A percentile compares a stretch with the other conserved stretches of the same genome.
Evolutionary conservation across 1,140 invertebrate genomes (phyloP).

Genomic region (Drepana arcuata): DNA sequence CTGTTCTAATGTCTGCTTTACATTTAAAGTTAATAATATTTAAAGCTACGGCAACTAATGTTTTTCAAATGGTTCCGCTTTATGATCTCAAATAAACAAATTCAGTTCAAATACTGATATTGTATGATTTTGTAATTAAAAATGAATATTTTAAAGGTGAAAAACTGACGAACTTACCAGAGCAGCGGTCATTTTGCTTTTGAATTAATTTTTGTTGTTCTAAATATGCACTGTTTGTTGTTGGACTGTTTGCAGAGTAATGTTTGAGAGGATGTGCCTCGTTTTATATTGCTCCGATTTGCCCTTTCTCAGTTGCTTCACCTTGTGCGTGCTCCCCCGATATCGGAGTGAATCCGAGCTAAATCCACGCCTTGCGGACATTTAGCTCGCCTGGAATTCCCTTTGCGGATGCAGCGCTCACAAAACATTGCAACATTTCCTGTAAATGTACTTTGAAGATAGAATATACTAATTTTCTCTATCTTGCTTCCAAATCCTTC

Average conservation of each 20-base stretch:
- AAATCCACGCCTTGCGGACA: constrained; percentile 33
- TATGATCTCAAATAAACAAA: too few species aligned
- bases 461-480: too few species aligned
- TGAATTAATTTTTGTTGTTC: constrained; percentile 7
- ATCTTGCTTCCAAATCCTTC: too few species aligned
- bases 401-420: constrained; percentile 17
- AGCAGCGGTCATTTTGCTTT: constrained; percentile 26
- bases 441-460: too few species aligned
- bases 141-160: too few species aligned
- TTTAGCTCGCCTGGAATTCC: constrained; percentile 31
- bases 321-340: constrained; percentile 48
- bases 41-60: too few species aligned
- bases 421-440: too few species aligned
- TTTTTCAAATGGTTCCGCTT: too few species aligned
- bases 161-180: constrained; percentile 25
- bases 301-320: constrained; percentile 66
- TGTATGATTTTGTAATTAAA: too few species aligned
- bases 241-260: constrained; percentile 48
- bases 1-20: too few species aligned
- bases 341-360: constrained; percentile 39
- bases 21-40: too few species aligned
- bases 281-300: constrained; percentile 63
- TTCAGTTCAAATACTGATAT: too few species aligned
- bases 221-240: constrained; percentile 29
- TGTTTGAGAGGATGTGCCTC: constrained; percentile 50